phyloP scores from a whole-genome alignment of 1,140 invertebrate species.

The Chlorops oryzae region DNA sequence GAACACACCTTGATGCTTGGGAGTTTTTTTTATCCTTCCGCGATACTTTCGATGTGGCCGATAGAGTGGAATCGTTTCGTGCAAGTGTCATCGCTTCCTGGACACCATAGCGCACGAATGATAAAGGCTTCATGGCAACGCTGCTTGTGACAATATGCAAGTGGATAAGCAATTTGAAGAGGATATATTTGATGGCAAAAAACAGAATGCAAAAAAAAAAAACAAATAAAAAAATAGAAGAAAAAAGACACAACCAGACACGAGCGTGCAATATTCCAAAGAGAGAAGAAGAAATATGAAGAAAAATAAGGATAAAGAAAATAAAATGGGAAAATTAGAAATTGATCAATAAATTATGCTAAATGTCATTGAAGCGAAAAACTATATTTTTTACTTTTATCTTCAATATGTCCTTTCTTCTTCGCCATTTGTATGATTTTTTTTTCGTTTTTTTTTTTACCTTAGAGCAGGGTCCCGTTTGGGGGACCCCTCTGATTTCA shows the following conservation, averaged over 20 bases:
- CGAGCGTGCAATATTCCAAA: too few species aligned
- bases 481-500: conserved; percentile 35
- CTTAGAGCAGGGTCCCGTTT: conserved; percentile 41
- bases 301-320: neutral
- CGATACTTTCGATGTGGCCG: conserved; percentile 47
- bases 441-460: conserved; percentile 20
- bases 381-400: neutral
- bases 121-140: conserved; percentile 47
- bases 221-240: neutral
- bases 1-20: conserved; percentile 46
- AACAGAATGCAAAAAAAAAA: neutral
- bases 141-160: conserved; percentile 16
- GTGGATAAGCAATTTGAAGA: neutral
- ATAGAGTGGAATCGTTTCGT: conserved; percentile 47
- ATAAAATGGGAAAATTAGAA: neutral
- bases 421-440: neutral
- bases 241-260: too few species aligned
- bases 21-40: conserved; percentile 49
- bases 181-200: neutral
- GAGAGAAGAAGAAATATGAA: conserved; percentile 4
- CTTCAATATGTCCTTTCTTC: neutral
- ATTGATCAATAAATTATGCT: too few species aligned
- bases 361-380: too few species aligned
- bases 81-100: conserved; percentile 47
- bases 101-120: conserved; percentile 45